Base-by-base conservation (phyloP, 2,888 invertebrate species). In the Chamaedrilus cognettii region DNA sequence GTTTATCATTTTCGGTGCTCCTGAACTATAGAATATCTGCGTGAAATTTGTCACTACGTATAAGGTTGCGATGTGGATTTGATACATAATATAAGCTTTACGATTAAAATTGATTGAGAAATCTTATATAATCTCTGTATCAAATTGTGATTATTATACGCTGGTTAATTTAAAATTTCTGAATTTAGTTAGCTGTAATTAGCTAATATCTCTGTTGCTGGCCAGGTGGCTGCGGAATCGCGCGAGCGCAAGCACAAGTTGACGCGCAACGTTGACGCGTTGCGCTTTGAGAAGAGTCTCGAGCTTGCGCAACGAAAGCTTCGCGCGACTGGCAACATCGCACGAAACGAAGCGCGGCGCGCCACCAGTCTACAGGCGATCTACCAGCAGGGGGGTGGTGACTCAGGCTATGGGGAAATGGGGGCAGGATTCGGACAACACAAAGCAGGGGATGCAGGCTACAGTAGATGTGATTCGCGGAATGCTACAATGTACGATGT, bases 271-370 rank as follows among this genome's bases (percentile, higher is more conserved):
- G 76, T 77, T 35, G 80, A 79, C 60, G 70, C 78, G 11, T 66
- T 79, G n/a, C 73, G 77, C 58, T 80, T 80, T 70, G 78, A 79
- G 26, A 80, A 79, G 66, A 74, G 77, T 11, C 68, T 81, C 26
- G 81, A 80, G 66, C 67, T 79, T 32, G 79, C 80, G 1, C 69
- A 69, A 42, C 67, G 64, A 28, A 69, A 69, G 42, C 67, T 74
- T 49, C 52, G 66, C 49, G 74, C 73, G 64, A 68, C 70, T 5
- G 65, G 67, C 34, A 51, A 68, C 52, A 32, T 62, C 28, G 64
- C 64, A 3, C 23, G 59, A 23, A 60, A 67, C 26, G 61, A 64
- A 49, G 61, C 50, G 23, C 50, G 68, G 2, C 61, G 52, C 23
- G 66, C 66, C 35, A 52, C 5, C 26, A 52, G 55, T 26, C 55